Conservation (phyloP, 2,797 vertebrate genomes). For the Sebastes melanostomus region DNA sequence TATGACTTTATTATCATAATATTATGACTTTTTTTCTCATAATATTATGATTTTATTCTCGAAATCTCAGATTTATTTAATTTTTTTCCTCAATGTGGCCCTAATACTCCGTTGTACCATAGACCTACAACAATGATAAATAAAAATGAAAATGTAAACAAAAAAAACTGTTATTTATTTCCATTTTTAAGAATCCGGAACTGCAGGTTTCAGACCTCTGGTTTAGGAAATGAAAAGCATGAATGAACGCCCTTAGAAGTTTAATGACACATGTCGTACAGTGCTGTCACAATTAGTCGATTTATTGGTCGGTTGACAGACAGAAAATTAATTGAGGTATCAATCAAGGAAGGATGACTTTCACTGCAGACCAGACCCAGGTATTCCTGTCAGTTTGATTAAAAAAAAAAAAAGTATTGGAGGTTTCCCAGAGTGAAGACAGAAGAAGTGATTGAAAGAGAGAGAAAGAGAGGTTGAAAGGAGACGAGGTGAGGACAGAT, state of each 20-base stretch:
- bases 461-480: slow-evolving; percentile 16
- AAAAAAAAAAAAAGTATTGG: background rate
- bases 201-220: no score
- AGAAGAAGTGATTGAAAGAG: background rate
- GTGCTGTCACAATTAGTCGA: background rate
- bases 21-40: no score
- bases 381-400: background rate
- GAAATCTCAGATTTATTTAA: no score
- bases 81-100: no score
- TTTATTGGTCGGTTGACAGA: background rate
- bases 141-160: no score
- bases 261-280: background rate
- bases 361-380: background rate
- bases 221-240: background rate
- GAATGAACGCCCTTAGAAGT: background rate
- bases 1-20: no score
- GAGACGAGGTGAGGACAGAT: slow-evolving; percentile 38
- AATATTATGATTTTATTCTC: no score
- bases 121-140: no score
- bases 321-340: background rate
- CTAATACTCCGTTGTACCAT: no score
- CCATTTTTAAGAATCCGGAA: no score
- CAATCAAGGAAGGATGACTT: no score
- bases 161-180: no score
- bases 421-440: background rate